Evolutionary conservation across 2,113 vertebrate genomes (phyloP).

Genomic region (Peromyscus polionotus): DNA sequence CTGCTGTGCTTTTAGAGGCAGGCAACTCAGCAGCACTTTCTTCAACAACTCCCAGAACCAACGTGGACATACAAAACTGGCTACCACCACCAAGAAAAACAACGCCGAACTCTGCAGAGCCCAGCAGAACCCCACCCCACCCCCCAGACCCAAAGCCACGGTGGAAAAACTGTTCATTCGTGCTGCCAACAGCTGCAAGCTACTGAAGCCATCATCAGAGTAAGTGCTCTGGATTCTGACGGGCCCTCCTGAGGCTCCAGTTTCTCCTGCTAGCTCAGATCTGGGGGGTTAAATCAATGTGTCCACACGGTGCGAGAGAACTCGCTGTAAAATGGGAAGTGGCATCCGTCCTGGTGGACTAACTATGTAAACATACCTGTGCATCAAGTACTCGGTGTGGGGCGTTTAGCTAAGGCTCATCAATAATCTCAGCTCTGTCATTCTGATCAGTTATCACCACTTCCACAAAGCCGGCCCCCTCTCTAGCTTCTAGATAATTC

Average conservation of each 20-base stretch:
- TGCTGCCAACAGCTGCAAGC: background rate
- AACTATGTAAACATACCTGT: background rate
- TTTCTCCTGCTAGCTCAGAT: background rate
- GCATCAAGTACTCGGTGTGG: background rate
- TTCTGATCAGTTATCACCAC: background rate
- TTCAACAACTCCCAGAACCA: background rate
- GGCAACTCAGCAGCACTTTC: background rate
- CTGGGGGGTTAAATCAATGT: background rate
- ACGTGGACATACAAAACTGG: background rate
- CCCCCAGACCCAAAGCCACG: background rate
- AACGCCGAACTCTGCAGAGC: background rate
- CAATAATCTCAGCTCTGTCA: background rate
- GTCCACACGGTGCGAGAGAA: background rate
- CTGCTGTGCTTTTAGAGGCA: background rate
- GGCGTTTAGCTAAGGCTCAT: conserved; percentile 13
- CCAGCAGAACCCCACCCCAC: background rate
- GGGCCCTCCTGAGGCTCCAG: background rate
- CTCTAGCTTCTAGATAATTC: background rate
- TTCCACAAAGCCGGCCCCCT: background rate
- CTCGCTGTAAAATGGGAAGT: background rate
- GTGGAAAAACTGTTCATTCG: background rate
- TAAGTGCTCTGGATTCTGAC: background rate
- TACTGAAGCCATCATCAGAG: background rate
- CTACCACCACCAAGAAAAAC: background rate
- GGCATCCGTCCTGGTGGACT: background rate